Conservation (phyloP, 2,113 vertebrate genomes). For the Eulemur macaco region DNA sequence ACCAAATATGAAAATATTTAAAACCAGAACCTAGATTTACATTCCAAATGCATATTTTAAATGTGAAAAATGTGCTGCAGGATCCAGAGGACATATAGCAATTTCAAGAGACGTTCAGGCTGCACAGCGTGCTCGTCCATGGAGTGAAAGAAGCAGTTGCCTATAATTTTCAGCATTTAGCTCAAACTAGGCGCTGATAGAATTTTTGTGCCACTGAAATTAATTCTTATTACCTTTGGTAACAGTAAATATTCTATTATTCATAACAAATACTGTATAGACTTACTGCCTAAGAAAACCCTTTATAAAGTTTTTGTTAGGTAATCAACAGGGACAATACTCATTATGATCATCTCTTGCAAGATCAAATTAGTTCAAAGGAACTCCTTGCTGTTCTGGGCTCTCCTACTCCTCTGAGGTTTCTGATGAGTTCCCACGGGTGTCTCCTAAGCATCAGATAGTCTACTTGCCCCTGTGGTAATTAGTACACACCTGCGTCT, state of each 20-base stretch:
- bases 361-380: conserved; percentile 34
- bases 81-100: not conserved
- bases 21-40: conserved; percentile 56
- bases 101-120: not conserved
- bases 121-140: conserved; percentile 15
- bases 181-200: conserved; percentile 41
- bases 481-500: conserved; percentile 48
- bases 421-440: conserved; percentile 39
- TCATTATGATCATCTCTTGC: not conserved
- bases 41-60: conserved; percentile 52
- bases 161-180: conserved; percentile 56
- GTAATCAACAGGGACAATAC: conserved; percentile 23
- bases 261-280: conserved; percentile 40
- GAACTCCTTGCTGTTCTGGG: not conserved
- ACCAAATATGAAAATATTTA: conserved; percentile 53
- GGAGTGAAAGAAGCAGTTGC: conserved; percentile 45
- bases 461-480: conserved; percentile 2
- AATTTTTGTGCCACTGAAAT: conserved; percentile 50
- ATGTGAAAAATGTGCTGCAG: conserved; percentile 58
- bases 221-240: conserved; percentile 72
- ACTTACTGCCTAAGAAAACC: conserved; percentile 27
- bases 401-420: not conserved
- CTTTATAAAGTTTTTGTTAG: not conserved
- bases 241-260: conserved; percentile 67
- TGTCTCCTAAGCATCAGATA: not conserved